Conservation (phyloP, 2,888 invertebrate species). For the Calameuta filiformis region DNA sequence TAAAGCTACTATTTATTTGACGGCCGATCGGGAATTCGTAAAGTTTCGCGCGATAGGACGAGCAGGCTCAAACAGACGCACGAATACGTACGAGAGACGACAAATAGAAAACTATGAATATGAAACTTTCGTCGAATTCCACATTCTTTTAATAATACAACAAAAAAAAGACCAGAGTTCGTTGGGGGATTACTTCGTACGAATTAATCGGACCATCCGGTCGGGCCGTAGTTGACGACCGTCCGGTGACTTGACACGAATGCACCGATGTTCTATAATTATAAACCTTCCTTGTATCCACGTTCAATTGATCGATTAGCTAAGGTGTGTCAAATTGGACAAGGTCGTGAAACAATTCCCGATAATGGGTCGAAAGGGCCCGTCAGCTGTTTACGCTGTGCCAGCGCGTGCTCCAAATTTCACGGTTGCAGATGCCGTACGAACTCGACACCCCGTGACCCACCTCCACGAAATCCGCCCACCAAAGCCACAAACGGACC, state of each 20-base stretch:
- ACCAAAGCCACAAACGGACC: not conserved
- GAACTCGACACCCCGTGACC: not conserved
- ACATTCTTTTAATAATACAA: not conserved
- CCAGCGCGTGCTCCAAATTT: slow-evolving; percentile 38
- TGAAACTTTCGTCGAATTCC: not conserved
- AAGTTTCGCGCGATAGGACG: slow-evolving; percentile 11
- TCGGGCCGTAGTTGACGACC: too few relatives aligned
- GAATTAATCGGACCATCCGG: not conserved
- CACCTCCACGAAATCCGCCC: too few relatives aligned
- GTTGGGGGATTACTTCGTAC: not conserved
- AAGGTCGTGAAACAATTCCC: not conserved
- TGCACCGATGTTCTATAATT: not conserved
- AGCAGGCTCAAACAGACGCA: too few relatives aligned
- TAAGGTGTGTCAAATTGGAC: not conserved
- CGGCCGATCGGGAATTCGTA: slow-evolving; percentile 28
- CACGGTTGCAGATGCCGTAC: slow-evolving; percentile 43
- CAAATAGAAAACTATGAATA: not conserved
- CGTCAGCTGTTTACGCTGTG: slow-evolving; percentile 39
- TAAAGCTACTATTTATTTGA: slow-evolving; percentile 57
- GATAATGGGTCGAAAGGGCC: slow-evolving; percentile 10
- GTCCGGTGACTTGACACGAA: not conserved
- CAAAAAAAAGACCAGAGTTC: not conserved
- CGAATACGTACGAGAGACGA: too few relatives aligned
- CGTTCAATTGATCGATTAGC: not conserved
- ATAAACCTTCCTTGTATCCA: not conserved